Conservation (phyloP, 2,888 invertebrate genomes). For the Folsomia candida region DNA sequence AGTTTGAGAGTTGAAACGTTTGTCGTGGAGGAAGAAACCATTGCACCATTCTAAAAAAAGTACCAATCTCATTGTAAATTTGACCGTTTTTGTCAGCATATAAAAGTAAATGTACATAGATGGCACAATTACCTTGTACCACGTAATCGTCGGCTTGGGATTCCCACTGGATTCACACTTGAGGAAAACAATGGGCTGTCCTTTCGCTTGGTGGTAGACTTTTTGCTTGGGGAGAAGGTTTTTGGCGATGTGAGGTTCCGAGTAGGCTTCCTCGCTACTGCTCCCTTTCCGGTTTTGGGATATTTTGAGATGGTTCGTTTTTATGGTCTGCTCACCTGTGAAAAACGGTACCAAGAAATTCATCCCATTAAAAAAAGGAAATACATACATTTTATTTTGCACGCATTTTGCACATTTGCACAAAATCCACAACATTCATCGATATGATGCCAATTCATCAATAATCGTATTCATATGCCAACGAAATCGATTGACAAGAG, state of each 20-base stretch:
- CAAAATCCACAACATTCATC: too few species aligned
- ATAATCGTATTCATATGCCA: too few species aligned
- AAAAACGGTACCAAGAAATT: neutral
- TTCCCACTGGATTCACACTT: conserved; percentile 48
- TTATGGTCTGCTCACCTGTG: neutral
- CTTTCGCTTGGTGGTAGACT: conserved; percentile 19
- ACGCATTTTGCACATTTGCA: too few species aligned
- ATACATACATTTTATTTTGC: too few species aligned
- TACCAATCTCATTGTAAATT: too few species aligned
- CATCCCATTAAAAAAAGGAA: too few species aligned
- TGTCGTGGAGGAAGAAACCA: conserved; percentile 25
- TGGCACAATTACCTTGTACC: conserved; percentile 39
- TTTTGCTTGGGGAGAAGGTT: conserved; percentile 30
- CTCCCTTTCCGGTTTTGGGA: conserved; percentile 16
- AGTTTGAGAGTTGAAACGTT: conserved; percentile 37
- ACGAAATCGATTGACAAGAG: too few species aligned
- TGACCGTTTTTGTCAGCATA: too few species aligned
- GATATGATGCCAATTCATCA: too few species aligned
- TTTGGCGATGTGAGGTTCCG: conserved; percentile 37
- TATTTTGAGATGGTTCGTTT: conserved; percentile 31
- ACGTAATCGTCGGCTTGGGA: conserved; percentile 46
- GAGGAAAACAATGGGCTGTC: conserved; percentile 25
- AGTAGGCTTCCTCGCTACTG: conserved; percentile 22
- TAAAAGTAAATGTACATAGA: too few species aligned
- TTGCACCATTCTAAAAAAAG: conserved; percentile 38